These are phyloP conservation scores for Macropus fuliginosus DNA, from an alignment of 2,797 vertebrate genomes.

Conservation along the genomic window DNA sequence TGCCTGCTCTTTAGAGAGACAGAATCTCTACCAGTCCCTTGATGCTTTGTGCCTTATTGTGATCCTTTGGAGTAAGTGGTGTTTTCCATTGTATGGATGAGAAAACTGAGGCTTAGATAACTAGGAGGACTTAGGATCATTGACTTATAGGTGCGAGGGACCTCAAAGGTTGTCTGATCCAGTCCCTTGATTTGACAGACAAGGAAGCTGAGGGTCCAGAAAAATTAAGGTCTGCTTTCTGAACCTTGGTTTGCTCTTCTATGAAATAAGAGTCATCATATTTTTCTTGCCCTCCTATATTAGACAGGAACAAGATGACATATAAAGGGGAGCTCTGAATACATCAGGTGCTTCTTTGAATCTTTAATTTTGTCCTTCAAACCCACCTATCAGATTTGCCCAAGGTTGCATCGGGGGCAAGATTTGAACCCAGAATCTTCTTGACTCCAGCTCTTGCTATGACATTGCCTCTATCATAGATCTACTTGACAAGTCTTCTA, in stretches of 20 bases:
- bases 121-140: not conserved
- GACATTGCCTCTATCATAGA: not conserved
- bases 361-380: conserved; percentile 62
- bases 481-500: not conserved
- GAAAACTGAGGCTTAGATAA: not conserved
- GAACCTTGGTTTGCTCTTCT: not conserved
- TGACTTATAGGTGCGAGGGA: not conserved
- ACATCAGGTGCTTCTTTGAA: conserved; percentile 62
- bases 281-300: not conserved
- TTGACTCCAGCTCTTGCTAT: not conserved
- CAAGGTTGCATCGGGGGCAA: not conserved
- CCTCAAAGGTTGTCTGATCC: not conserved
- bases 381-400: conserved; percentile 27
- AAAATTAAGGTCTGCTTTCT: not conserved
- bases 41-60: not conserved
- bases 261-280: not conserved
- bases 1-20: not conserved
- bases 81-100: not conserved
- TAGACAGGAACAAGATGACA: not conserved
- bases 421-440: not conserved
- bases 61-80: not conserved
- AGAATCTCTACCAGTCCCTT: not conserved
- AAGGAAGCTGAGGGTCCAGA: not conserved
- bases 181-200: not conserved
- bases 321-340: not conserved